Evolutionary conservation across 1,140 invertebrate genomes (phyloP), one percentile per base, ranked within the genome.

Genomic region (Pogonognathellus flavescens): DNA sequence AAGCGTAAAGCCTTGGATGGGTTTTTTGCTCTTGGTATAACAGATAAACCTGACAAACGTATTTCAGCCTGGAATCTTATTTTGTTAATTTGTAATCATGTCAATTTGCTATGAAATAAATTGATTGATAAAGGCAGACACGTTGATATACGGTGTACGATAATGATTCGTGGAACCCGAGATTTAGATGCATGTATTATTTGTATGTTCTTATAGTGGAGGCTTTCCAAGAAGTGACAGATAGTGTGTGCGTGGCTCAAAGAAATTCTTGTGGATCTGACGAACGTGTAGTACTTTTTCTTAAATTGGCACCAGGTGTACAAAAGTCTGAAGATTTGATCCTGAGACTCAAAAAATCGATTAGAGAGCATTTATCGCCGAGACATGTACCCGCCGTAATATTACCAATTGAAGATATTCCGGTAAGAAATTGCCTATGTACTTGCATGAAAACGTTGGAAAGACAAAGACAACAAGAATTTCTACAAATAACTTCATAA

Each of bases 231-330:
- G 92, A 89, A 81, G 90, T 93, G 11, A 89, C 90, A 18, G 93
- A 93, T 89, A 93, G 92, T 86, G 88, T 93, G 25, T 93, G 93
- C 89, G 92, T 93, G 4, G 91, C 91, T 16, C 92, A 93, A 88
- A 89, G 88, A 41, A 90, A 87, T 76, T 81, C 66, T 82, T 22
- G 72, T 72, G 82, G 90, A 55, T 76, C 22, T 16, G 93, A 93
- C 60, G 93, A 93, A 89, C 88, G 92, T 80, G 92, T 93, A n/a
- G 86, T 93, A 14, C 89, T 93, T 11, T 93, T 93, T 88, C 86
- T 93, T 1, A 92, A 92, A 89, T 91, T 93, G 90, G 90, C 89
- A n/a, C 85, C 89, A 18, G 91, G 90, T 16, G 85, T 84, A 49
- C 85, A 89, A 57, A 90, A 93, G 50, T 91, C 86, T 49, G 84